Percentiles rank a stretch among this genome's conserved stretches.
phyloP scores from a whole-genome alignment of 2,888 invertebrate genomes.

The Labia minor region DNA sequence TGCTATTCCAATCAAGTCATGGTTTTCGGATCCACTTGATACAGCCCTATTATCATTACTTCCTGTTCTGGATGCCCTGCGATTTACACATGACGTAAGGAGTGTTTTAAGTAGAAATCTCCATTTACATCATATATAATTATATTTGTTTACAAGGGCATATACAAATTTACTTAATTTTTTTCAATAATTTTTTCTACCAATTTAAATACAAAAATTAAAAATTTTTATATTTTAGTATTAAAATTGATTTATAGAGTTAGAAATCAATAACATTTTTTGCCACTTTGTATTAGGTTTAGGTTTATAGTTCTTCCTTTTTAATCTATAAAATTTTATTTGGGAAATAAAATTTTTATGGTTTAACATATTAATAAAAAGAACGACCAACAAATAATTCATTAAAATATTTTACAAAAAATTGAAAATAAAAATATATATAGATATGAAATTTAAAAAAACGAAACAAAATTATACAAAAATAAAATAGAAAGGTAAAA shows the following conservation, averaged over 20 bases:
- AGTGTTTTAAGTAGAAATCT: conserved; percentile 88
- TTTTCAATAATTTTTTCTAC: conserved; percentile 27
- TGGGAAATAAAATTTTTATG: too few relatives aligned
- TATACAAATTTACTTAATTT: conserved; percentile 21
- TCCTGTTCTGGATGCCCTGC: conserved; percentile 92
- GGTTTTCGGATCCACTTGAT: conserved; percentile 98
- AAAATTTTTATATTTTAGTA: conserved; percentile 23
- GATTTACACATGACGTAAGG: conserved; percentile 94
- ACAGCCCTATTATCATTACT: conserved; percentile 90
- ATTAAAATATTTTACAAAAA: too few relatives aligned
- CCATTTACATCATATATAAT: conserved; percentile 75
- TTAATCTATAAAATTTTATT: too few relatives aligned
- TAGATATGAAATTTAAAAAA: too few relatives aligned
- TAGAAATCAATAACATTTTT: too few relatives aligned
- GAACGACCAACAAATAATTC: conserved; percentile 21
- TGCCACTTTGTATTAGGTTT: too few relatives aligned
- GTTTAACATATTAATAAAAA: conserved; percentile 18
- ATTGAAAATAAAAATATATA: too few relatives aligned
- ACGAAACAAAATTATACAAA: too few relatives aligned
- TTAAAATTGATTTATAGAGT: conserved; percentile 28
- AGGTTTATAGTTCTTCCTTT: too few relatives aligned
- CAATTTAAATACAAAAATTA: conserved; percentile 15
- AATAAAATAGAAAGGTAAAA: too few relatives aligned
- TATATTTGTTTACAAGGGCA: conserved; percentile 31
- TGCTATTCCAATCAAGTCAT: conserved; percentile 98